Evolutionary conservation across 2,113 vertebrate species (phyloP).

Genomic region (Phyllostomus discolor): DNA sequence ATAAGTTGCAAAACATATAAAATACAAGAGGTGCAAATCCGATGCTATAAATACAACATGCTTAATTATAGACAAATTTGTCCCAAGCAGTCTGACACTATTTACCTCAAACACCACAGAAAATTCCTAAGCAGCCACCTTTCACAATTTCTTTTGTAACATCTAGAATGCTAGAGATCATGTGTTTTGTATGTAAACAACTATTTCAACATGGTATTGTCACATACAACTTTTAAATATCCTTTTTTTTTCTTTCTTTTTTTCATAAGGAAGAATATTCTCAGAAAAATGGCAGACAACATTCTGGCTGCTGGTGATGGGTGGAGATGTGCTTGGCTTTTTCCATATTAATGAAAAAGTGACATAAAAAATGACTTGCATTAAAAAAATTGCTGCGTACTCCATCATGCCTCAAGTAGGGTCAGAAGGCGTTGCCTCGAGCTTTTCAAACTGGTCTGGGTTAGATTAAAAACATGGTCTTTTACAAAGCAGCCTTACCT

Average conservation of each 20-base stretch:
- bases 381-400: not conserved
- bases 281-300: not conserved
- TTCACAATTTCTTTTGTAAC: not conserved
- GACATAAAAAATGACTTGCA: conserved; percentile 42
- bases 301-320: not conserved
- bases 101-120: not conserved
- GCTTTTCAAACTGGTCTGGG: not conserved
- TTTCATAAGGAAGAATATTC: not conserved
- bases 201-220: not conserved
- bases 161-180: not conserved
- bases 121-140: not conserved
- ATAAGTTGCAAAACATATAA: not conserved
- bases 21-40: not conserved
- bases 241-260: not conserved
- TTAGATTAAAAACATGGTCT: conserved; percentile 35
- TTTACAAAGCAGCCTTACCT: not conserved
- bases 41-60: not conserved
- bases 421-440: not conserved
- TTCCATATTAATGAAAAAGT: conserved; percentile 26
- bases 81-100: not conserved
- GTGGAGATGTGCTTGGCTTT: not conserved
- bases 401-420: not conserved
- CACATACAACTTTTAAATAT: not conserved
- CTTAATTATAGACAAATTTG: not conserved
- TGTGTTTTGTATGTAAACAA: not conserved